Evolutionary conservation across 92 coral and sea anemone genomes (phyloP).

Genomic region (Phenganax subtilis): DNA sequence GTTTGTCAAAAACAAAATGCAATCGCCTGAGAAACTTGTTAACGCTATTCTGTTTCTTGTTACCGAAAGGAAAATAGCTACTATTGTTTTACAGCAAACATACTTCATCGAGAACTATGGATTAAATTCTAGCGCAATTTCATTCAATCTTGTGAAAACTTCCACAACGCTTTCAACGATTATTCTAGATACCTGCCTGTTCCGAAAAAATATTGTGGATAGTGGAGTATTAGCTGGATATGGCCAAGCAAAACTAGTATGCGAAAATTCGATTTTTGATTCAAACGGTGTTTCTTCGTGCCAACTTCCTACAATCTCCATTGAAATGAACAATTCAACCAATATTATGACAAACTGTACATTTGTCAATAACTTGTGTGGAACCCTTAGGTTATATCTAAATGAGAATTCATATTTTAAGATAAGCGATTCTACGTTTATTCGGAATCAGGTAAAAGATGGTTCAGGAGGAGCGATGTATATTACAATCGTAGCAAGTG

Average conservation of each 20-base stretch:
- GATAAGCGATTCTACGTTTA: constrained; percentile 32
- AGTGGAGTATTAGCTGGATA: neutral
- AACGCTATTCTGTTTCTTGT: neutral
- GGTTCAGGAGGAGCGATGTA: constrained; percentile 40
- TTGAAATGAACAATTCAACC: constrained; percentile 25
- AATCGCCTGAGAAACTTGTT: neutral
- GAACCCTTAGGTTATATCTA: neutral
- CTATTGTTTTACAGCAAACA: neutral
- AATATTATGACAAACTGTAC: neutral
- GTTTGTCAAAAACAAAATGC: neutral
- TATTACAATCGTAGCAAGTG: constrained; percentile 16
- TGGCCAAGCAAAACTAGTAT: constrained; percentile 2
- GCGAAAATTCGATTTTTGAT: neutral
- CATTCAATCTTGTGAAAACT: neutral
- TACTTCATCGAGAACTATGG: neutral
- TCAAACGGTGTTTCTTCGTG: neutral
- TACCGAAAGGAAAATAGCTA: neutral
- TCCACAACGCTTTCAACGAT: neutral
- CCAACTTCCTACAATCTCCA: neutral
- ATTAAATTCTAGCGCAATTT: neutral
- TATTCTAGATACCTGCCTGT: neutral
- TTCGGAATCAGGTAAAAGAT: constrained; percentile 2
- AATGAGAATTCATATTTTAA: constrained; percentile 3
- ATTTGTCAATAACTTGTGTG: constrained; percentile 15
- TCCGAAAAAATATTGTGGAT: neutral